Percentiles rank a stretch among this genome's conserved stretches.
Conservation (phyloP, 1,140 invertebrate genomes). For the Diprion similis region DNA sequence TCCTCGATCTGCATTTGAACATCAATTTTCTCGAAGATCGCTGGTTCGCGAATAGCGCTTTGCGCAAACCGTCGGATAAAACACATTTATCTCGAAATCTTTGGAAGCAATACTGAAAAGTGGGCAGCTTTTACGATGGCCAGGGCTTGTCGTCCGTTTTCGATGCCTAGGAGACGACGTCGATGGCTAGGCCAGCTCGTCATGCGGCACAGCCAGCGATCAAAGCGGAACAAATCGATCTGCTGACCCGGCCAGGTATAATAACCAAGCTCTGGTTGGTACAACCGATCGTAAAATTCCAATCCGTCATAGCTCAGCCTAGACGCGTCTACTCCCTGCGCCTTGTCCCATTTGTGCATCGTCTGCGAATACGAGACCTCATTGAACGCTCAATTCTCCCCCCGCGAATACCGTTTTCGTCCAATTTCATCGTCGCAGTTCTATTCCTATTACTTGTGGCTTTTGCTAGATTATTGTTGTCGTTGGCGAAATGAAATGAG, state of each 20-base stretch:
- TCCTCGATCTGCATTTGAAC: too few relatives aligned
- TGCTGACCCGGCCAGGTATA: not conserved
- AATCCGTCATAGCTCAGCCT: not conserved
- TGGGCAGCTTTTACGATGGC: not conserved
- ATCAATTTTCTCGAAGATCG: too few relatives aligned
- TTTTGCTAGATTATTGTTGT: too few relatives aligned
- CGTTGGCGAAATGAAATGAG: too few relatives aligned
- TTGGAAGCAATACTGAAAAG: not conserved
- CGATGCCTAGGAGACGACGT: not conserved
- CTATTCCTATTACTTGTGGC: too few relatives aligned
- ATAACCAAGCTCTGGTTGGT: not conserved
- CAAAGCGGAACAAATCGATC: not conserved
- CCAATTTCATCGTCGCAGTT: too few relatives aligned
- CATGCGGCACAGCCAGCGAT: not conserved
- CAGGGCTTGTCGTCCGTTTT: not conserved
- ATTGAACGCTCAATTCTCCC: not conserved
- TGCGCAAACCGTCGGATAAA: too few relatives aligned
- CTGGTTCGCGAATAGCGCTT: too few relatives aligned
- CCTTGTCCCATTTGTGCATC: not conserved
- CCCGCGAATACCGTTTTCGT: too few relatives aligned
- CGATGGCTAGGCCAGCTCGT: not conserved
- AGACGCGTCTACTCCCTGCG: not conserved
- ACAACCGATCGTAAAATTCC: not conserved
- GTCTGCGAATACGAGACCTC: not conserved
- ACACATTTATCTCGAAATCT: too few relatives aligned